Evolutionary conservation across 2,888 invertebrate genomes (phyloP).

Genomic region (Mycogona germanica): DNA sequence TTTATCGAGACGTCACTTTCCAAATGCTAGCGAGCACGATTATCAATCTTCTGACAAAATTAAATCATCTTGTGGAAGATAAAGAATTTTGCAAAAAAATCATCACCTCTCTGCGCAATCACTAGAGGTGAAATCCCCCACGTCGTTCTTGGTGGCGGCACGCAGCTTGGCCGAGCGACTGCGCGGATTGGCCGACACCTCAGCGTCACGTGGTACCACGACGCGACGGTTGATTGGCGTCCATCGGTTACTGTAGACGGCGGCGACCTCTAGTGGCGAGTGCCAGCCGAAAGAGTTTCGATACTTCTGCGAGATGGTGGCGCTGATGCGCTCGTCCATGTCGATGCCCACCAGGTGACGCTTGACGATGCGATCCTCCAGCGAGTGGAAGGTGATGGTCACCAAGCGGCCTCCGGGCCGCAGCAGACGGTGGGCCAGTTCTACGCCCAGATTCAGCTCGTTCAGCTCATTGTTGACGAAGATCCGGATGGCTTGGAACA

Average conservation of each 20-base stretch:
- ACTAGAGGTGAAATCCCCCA: no score
- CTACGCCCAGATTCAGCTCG: slow-evolving; percentile 78
- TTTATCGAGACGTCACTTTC: no score
- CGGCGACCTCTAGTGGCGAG: slow-evolving; percentile 46
- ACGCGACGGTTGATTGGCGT: slow-evolving; percentile 66
- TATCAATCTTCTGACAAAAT: no score
- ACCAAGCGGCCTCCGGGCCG: slow-evolving; percentile 65
- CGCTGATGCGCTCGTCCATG: slow-evolving; percentile 51
- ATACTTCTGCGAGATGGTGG: slow-evolving; percentile 58
- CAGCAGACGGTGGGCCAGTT: slow-evolving; percentile 58
- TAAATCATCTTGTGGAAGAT: no score
- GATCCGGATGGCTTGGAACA: slow-evolving; percentile 85
- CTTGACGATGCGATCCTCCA: slow-evolving; percentile 89
- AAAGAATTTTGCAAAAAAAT: no score
- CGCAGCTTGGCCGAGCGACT: slow-evolving; percentile 80
- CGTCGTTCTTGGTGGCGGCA: slow-evolving; percentile 54
- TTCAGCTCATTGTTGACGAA: slow-evolving; percentile 95
- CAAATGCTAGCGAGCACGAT: no score
- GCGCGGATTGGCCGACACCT: slow-evolving; percentile 65
- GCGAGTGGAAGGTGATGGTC: slow-evolving; percentile 78
- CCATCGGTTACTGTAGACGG: slow-evolving; percentile 56
- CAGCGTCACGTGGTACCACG: slow-evolving; percentile 54
- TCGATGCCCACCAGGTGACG: slow-evolving; percentile 69
- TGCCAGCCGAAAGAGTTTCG: slow-evolving; percentile 48
- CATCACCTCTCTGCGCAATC: no score